These are phyloP conservation scores for Drosophila nigricruria DNA, from an alignment of 2,888 invertebrate genomes.

Conservation along the genomic window DNA sequence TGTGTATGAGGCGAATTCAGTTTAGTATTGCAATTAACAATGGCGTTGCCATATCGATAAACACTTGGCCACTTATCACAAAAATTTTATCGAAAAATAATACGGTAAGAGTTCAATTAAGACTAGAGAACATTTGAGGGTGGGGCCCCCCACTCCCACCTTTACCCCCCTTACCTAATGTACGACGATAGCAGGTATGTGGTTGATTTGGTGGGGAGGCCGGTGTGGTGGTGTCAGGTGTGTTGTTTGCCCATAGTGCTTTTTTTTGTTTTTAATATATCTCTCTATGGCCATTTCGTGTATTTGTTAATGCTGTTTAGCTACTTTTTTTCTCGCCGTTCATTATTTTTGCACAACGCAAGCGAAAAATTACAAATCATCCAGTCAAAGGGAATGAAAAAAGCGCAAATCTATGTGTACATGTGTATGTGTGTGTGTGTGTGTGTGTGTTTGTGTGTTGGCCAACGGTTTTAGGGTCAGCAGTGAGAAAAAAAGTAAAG, in stretches of 20 bases:
- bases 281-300: conserved; percentile 16
- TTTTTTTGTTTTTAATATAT: conserved; percentile 3
- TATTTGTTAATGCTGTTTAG: conserved; percentile 28
- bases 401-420: not conserved
- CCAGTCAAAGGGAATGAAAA: conserved; percentile 30
- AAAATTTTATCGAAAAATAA: conserved; percentile 49
- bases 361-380: conserved; percentile 55
- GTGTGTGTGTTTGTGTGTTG: conserved; percentile 29
- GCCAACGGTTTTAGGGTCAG: conserved; percentile 50
- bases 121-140: conserved; percentile 10
- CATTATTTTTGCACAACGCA: conserved; percentile 47
- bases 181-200: conserved; percentile 19
- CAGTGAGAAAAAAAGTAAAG: conserved; percentile 3
- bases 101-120: conserved; percentile 56
- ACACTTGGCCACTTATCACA: conserved; percentile 41
- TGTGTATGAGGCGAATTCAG: conserved; percentile 1
- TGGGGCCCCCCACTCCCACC: not conserved
- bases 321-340: conserved; percentile 7
- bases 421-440: too few species aligned
- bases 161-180: conserved; percentile 2
- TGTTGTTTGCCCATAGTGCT: not conserved
- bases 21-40: conserved; percentile 21
- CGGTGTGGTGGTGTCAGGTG: too few species aligned
- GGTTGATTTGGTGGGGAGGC: not conserved
- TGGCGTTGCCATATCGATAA: conserved; percentile 47